Conservation (phyloP, 2,797 vertebrate species). For the Poeciliopsis paucimaculata region DNA sequence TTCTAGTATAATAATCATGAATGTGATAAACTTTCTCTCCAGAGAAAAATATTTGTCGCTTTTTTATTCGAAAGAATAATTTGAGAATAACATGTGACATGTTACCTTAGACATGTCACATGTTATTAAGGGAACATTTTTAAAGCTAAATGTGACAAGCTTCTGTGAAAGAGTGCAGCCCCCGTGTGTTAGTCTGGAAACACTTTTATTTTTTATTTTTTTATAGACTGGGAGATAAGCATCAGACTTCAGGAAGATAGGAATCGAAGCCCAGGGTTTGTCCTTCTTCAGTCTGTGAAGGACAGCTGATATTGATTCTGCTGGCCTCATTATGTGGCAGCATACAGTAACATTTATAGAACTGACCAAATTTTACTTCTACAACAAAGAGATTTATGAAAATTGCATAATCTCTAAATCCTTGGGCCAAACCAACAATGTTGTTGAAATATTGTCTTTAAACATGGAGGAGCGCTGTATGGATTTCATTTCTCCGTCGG, state of each 20-base stretch:
- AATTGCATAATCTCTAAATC: not conserved
- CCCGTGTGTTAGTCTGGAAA: conserved; percentile 24
- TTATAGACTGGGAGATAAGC: conserved; percentile 63
- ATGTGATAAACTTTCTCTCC: not conserved
- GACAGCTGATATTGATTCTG: conserved; percentile 76
- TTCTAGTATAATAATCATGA: too few relatives aligned
- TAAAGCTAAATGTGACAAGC: conserved; percentile 9
- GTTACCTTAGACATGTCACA: too few relatives aligned
- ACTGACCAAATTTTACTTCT: conserved; percentile 16
- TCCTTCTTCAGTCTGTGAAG: conserved; percentile 74
- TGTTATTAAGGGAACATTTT: not conserved
- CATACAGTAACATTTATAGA: conserved; percentile 43
- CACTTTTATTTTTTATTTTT: not conserved
- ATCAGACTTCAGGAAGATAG: conserved; percentile 52
- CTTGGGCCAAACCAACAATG: not conserved
- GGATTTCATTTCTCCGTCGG: not conserved
- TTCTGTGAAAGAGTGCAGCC: conserved; percentile 11
- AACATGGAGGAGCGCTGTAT: not conserved
- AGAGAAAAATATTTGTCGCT: not conserved
- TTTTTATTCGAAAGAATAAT: not conserved
- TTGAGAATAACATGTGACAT: too few relatives aligned
- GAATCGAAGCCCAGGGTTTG: conserved; percentile 63
- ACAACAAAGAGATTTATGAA: not conserved
- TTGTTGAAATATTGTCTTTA: not conserved
- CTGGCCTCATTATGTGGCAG: conserved; percentile 50